Conservation (phyloP, 2,888 invertebrate genomes). For the Entomobrya multifasciata region DNA sequence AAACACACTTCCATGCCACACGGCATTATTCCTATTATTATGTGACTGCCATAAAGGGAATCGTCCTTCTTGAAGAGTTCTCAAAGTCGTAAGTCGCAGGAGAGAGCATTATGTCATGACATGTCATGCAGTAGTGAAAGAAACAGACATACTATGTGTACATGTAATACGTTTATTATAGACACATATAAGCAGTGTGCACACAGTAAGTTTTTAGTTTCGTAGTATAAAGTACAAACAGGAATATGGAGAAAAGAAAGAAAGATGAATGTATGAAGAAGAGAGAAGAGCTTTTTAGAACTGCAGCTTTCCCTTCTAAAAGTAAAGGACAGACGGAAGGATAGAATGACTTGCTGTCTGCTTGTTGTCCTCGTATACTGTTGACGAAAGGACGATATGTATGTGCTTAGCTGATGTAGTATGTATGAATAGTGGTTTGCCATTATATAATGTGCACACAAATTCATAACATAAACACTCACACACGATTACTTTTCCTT, state of each 20-base stretch:
- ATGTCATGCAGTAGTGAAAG: slow-evolving; percentile 49
- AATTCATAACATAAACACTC: slow-evolving; percentile 53
- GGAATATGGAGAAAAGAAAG: slow-evolving; percentile 6
- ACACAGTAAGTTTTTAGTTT: too few species aligned
- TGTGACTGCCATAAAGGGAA: slow-evolving; percentile 14
- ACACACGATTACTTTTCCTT: slow-evolving; percentile 26
- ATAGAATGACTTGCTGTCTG: slow-evolving; percentile 60
- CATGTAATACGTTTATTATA: slow-evolving; percentile 26
- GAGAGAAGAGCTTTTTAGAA: slow-evolving; percentile 29
- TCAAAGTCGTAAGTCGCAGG: slow-evolving; percentile 66
- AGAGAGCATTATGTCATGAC: slow-evolving; percentile 70
- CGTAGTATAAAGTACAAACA: not conserved
- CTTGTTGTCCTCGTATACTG: slow-evolving; percentile 50
- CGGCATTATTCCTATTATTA: slow-evolving; percentile 36
- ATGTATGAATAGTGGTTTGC: not conserved
- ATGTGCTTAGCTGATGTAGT: not conserved
- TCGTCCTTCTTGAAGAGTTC: slow-evolving; percentile 63
- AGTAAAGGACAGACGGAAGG: slow-evolving; percentile 59
- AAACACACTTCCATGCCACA: slow-evolving; percentile 22
- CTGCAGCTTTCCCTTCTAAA: slow-evolving; percentile 40
- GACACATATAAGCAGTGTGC: not conserved
- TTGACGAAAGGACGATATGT: slow-evolving; percentile 33
- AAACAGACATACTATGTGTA: slow-evolving; percentile 19
- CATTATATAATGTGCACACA: not conserved
- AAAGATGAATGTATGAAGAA: slow-evolving; percentile 30